Percentiles rank a stretch among this genome's conserved stretches.
Evolutionary conservation across 2,797 vertebrate genomes (phyloP).

Genomic region (Hirundo rustica): DNA sequence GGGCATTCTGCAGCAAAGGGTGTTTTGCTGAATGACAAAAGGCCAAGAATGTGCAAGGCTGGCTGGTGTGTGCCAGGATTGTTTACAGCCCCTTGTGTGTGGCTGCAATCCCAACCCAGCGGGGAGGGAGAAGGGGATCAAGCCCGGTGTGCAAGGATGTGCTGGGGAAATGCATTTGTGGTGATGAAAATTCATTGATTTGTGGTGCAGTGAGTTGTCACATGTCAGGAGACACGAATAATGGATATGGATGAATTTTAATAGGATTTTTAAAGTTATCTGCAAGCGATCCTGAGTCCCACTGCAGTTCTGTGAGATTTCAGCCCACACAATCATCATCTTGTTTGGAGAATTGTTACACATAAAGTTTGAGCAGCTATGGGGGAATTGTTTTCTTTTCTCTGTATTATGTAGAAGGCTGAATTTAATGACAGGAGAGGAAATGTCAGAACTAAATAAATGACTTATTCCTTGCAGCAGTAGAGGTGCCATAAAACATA

Average conservation of each 20-base stretch:
- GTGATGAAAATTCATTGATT: background rate
- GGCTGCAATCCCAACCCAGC: background rate
- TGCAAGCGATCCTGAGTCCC: background rate
- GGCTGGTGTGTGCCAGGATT: fast-evolving
- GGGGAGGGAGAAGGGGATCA: background rate
- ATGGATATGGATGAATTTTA: background rate
- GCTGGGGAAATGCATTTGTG: background rate
- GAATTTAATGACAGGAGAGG: background rate
- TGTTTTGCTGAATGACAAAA: background rate
- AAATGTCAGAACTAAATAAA: constrained; percentile 1
- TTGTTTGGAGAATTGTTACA: background rate
- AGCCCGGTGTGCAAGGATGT: background rate
- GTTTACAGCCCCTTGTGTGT: background rate
- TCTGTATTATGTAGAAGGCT: background rate
- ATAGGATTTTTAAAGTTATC: background rate
- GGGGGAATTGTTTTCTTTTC: background rate
- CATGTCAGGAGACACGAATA: background rate
- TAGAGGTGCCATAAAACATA: background rate
- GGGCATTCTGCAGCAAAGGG: background rate
- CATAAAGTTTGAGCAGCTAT: background rate
- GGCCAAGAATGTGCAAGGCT: fast-evolving
- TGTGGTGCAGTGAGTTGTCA: background rate
- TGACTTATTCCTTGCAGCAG: background rate
- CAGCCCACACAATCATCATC: background rate
- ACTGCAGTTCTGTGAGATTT: background rate